These are phyloP conservation scores for Chrysolophus pictus DNA, from an alignment of 2,797 vertebrate species.

Conservation along the genomic window DNA sequence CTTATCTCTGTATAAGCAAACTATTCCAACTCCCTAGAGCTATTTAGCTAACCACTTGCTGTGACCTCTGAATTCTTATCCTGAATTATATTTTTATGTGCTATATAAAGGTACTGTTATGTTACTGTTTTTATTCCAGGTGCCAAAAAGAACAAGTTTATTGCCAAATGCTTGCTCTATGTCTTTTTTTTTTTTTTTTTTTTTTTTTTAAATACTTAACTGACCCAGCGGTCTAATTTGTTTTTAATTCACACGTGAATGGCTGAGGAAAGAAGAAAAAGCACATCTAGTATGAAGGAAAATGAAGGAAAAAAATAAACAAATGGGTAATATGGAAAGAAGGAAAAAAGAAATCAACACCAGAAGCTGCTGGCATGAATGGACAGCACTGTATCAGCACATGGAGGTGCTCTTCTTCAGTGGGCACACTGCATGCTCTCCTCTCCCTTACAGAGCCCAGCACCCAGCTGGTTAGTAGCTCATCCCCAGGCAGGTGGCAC, in stretches of 20 bases:
- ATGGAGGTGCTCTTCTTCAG: background rate
- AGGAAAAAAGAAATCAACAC: background rate
- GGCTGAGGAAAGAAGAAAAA: constrained; percentile 61
- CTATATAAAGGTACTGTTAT: constrained; percentile 75
- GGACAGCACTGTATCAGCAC: background rate
- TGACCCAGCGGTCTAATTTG: constrained; percentile 58
- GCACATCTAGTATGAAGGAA: constrained; percentile 11
- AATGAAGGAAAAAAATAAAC: background rate
- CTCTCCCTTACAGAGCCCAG: background rate
- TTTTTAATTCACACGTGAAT: constrained; percentile 71
- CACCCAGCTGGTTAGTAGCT: background rate
- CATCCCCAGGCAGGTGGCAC: too few relatives aligned
- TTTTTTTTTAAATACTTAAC: constrained; percentile 24
- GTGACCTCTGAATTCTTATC: constrained; percentile 80
- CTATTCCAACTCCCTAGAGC: constrained; percentile 72
- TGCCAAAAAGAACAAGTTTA: constrained; percentile 72
- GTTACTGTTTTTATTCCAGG: constrained; percentile 69
- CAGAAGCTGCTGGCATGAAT: background rate
- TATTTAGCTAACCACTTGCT: constrained; percentile 82
- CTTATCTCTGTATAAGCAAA: constrained; percentile 75
- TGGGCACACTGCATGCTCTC: background rate
- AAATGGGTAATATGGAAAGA: background rate
- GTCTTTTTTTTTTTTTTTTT: constrained; percentile 42
- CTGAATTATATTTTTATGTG: constrained; percentile 80
- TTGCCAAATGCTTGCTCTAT: constrained; percentile 60